These are phyloP conservation scores for Arge pagana DNA, from an alignment of 2,888 invertebrate species.

Conservation along the genomic window DNA sequence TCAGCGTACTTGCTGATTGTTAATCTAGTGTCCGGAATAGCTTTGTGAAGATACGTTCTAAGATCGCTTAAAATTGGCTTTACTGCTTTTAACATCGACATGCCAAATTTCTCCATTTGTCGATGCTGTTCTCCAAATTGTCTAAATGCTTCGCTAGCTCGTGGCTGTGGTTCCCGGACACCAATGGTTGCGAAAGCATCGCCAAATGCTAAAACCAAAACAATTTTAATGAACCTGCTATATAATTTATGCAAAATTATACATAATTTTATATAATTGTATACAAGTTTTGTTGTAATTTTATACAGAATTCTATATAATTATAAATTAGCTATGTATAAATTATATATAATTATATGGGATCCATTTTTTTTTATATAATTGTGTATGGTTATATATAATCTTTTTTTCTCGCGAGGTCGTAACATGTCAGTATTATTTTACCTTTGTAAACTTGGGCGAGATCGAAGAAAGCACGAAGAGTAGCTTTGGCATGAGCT, in stretches of 20 bases:
- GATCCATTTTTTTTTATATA: no score
- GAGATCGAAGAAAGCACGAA: constrained; percentile 86
- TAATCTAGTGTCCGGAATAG: constrained; percentile 96
- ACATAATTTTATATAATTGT: no score
- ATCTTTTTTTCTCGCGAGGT: no score
- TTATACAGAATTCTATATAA: no score
- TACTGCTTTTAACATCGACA: constrained; percentile 84
- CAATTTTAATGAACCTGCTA: neutral
- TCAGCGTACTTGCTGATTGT: constrained; percentile 98
- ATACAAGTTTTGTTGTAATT: no score
- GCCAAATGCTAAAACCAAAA: constrained; percentile 80
- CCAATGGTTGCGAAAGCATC: constrained; percentile 95
- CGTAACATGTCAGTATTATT: constrained; percentile 1
- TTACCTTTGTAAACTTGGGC: constrained; percentile 81
- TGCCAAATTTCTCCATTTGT: constrained; percentile 86
- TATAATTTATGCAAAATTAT: no score
- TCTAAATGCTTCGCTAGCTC: constrained; percentile 94
- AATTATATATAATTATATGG: no score
- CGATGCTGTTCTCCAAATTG: constrained; percentile 94
- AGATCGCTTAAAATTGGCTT: constrained; percentile 94
- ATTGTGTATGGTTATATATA: no score
- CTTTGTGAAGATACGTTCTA: constrained; percentile 95
- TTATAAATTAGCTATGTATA: no score
- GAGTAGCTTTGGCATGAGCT: constrained; percentile 81
- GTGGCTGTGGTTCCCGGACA: constrained; percentile 92